Conservation (phyloP, 2,113 vertebrate genomes). For the Hippolais icterina region DNA sequence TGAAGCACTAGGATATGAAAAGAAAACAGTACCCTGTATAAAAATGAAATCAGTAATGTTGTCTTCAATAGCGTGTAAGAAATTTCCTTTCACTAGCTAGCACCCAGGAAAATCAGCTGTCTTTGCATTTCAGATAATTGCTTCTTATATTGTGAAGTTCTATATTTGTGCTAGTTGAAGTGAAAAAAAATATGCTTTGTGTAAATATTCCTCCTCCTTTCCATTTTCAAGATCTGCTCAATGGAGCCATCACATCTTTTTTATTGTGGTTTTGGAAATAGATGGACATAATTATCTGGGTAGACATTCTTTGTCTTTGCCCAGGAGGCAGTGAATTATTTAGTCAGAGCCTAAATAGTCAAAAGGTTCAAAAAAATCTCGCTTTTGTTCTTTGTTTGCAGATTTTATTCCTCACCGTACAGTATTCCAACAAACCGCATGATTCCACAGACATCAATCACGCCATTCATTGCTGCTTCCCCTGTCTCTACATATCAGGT, state of each 20-base stretch:
- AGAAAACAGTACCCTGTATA: neutral
- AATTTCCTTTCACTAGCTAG: conserved; percentile 22
- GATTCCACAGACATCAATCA: conserved; percentile 98
- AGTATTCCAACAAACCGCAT: conserved; percentile 98
- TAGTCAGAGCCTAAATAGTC: neutral
- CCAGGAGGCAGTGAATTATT: conserved; percentile 5
- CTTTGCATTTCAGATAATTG: conserved; percentile 53
- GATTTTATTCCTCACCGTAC: conserved; percentile 98
- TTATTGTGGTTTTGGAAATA: conserved; percentile 28
- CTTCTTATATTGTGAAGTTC: conserved; percentile 2
- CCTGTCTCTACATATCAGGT: conserved; percentile 99
- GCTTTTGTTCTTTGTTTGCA: conserved; percentile 78
- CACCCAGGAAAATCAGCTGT: conserved; percentile 44
- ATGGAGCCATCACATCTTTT: conserved; percentile 10
- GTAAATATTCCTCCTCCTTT: conserved; percentile 55
- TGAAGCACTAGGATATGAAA: conserved; percentile 24
- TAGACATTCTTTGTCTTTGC: conserved; percentile 1
- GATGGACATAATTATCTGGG: conserved; percentile 14
- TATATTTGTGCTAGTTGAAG: conserved; percentile 43
- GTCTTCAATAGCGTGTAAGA: neutral
- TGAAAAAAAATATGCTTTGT: conserved; percentile 33
- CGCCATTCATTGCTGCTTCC: conserved; percentile 97
- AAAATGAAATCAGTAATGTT: conserved; percentile 44
- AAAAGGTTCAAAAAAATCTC: conserved; percentile 55
- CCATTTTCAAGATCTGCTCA: conserved; percentile 24